Evolutionary conservation across 2,888 invertebrate species (phyloP), one percentile per base, ranked within the genome.

Genomic region (Drosophila nigricruria): DNA sequence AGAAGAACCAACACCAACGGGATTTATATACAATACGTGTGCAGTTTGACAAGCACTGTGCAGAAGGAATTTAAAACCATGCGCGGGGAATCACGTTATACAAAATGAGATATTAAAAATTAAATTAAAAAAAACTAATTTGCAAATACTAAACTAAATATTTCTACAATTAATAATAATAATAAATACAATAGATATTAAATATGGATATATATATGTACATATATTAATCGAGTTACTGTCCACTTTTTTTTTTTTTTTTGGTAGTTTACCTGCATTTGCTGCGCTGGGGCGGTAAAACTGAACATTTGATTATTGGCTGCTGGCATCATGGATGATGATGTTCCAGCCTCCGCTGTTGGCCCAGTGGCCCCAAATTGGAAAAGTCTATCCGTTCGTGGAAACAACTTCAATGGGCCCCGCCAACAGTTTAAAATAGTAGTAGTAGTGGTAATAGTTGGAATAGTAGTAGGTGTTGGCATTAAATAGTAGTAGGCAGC

Each of bases 181-280:
- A 14, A 18, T 20, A 49, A 5, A 30, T 20, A 32, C 5, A 52
- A 52, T 52, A 32, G 0, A 42, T 42, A 43, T 57, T 42, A 38
- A 25, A 23, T 12, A 38, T 52, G 9, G 5, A 16, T 20, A 23
- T 32, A 20, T 56, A 30, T 12, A n/a, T 16, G 25, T 25, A 38
- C n/a, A n/a, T 27, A 16, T 52, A 23, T 58, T 34, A 16, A 32
- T 30, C 27, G 12, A 34, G 18, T 62, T 34, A 18, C 38, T 43
- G n/a, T 40, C 54, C 43, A 57, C 27, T 58, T 47, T 59, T 16
- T 8, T 6, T 43, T 43, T 23, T 14, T 14, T 5, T 8, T 43
- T 43, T 16, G 40, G 70, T 83, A 23, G 43, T 73, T 83, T 86
- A 84, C 83, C 83, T 84, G 82, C 70, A 78, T 76, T 63, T 78